Evolutionary conservation across 2,888 invertebrate species (phyloP).

Genomic region (Oligia latruncula): DNA sequence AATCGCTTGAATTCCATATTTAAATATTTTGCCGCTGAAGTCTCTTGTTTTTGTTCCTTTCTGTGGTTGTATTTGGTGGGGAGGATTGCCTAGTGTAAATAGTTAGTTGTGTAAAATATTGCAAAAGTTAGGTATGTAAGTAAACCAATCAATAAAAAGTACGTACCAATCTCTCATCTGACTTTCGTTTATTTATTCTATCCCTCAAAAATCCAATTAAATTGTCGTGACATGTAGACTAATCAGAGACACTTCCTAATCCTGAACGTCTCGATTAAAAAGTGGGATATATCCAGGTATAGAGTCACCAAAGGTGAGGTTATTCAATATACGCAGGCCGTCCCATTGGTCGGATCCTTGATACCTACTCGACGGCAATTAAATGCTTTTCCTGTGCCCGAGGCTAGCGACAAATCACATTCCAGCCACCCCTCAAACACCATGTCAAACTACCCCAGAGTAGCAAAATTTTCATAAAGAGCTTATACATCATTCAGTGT

Average conservation of each 20-base stretch:
- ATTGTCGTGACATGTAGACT: conserved; percentile 25
- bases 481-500: conserved; percentile 9
- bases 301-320: conserved; percentile 52
- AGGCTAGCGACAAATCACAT: conserved; percentile 85
- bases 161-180: background rate
- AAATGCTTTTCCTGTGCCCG: conserved; percentile 83
- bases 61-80: conserved; percentile 9
- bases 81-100: background rate
- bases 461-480: conserved; percentile 29
- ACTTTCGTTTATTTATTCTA: background rate
- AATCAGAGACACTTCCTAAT: conserved; percentile 48
- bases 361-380: conserved; percentile 86
- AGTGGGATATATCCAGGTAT: conserved; percentile 42
- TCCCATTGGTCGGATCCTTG: conserved; percentile 85
- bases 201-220: conserved; percentile 3
- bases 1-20: conserved; percentile 58
- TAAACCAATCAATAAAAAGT: background rate
- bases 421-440: conserved; percentile 72
- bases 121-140: background rate
- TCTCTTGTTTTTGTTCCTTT: conserved; percentile 39
- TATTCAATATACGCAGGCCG: conserved; percentile 78
- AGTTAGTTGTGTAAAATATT: background rate
- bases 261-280: conserved; percentile 44
- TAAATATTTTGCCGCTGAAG: conserved; percentile 40
- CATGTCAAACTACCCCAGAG: conserved; percentile 41